These are phyloP conservation scores for Spilosoma lubricipeda DNA, from an alignment of 2,888 invertebrate species.

Conservation along the genomic window DNA sequence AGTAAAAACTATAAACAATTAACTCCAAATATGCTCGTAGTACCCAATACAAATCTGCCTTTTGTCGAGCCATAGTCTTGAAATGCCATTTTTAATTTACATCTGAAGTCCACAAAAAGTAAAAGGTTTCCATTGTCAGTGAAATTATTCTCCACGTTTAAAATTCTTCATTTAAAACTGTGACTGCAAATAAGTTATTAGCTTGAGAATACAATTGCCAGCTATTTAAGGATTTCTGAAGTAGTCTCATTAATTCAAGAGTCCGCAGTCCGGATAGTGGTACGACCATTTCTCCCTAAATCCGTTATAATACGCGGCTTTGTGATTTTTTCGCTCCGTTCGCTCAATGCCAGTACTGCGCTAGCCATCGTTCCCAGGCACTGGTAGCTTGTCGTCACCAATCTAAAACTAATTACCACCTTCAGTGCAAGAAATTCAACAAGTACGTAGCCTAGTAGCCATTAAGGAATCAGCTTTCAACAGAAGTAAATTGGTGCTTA, in stretches of 20 bases:
- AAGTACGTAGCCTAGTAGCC: conserved; percentile 37
- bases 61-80: background rate
- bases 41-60: background rate
- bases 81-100: conserved; percentile 1
- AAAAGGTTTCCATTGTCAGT: conserved; percentile 41
- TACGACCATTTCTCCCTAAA: conserved; percentile 62
- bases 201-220: conserved; percentile 46
- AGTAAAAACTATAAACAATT: background rate
- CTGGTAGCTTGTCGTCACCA: conserved; percentile 52
- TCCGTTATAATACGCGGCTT: conserved; percentile 65
- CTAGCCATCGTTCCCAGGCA: conserved; percentile 8
- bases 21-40: background rate
- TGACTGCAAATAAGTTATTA: conserved; percentile 56
- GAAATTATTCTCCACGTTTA: conserved; percentile 34
- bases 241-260: conserved; percentile 70
- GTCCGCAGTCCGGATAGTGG: conserved; percentile 54
- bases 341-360: conserved; percentile 24
- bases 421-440: conserved; percentile 60
- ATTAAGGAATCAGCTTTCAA: conserved; percentile 40
- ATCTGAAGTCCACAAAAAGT: conserved; percentile 48
- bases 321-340: conserved; percentile 67
- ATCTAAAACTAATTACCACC: conserved; percentile 72
- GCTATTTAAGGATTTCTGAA: conserved; percentile 57
- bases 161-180: conserved; percentile 43
- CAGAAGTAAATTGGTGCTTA: conserved; percentile 28